Evolutionary conservation across 2,888 invertebrate genomes (phyloP).

Genomic region (Eupithecia abbreviata): DNA sequence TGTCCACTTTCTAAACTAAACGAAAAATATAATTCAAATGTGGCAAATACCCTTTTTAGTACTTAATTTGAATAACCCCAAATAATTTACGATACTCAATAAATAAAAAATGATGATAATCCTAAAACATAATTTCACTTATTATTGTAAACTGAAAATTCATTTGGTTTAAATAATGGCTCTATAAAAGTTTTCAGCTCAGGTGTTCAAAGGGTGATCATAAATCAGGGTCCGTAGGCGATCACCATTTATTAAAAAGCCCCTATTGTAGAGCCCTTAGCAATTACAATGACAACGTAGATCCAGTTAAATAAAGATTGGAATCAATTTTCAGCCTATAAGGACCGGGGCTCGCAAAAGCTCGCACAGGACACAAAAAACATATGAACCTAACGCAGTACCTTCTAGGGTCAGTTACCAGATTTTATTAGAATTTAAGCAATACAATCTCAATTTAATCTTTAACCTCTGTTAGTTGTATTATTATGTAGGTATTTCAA

Average conservation of each 20-base stretch:
- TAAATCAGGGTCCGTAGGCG: conserved; percentile 55
- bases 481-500: neutral
- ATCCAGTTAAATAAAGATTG: neutral
- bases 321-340: conserved; percentile 4
- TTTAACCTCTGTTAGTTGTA: neutral
- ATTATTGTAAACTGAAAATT: conserved; percentile 49
- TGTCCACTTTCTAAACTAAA: neutral
- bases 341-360: neutral
- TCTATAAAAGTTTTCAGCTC: conserved; percentile 58
- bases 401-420: neutral
- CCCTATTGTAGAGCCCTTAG: conserved; percentile 36
- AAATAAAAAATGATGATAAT: neutral
- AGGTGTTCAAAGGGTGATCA: conserved; percentile 54
- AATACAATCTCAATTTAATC: neutral
- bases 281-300: conserved; percentile 38
- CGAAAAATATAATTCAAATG: neutral
- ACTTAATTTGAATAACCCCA: neutral
- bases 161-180: conserved; percentile 51
- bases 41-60: neutral
- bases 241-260: conserved; percentile 50
- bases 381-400: neutral
- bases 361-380: neutral
- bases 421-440: neutral
- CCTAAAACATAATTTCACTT: conserved; percentile 27
- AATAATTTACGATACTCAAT: neutral